These are phyloP conservation scores for Lanistes nyassanus DNA, from an alignment of 1,140 invertebrate genomes.

Conservation along the genomic window DNA sequence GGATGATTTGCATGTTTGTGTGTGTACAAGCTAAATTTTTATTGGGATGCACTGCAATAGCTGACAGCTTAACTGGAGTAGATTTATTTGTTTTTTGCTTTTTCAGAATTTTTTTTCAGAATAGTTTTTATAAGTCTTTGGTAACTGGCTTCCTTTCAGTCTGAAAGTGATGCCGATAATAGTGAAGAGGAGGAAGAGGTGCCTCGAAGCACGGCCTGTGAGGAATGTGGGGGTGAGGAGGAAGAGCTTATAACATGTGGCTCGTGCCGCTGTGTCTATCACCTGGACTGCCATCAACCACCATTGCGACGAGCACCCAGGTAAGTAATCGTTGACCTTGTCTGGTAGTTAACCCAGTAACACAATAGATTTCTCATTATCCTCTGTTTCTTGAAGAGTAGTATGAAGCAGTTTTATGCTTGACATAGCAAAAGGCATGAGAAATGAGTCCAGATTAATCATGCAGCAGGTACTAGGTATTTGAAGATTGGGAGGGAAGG, in stretches of 20 bases:
- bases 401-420: too few relatives aligned
- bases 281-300: constrained; percentile 64
- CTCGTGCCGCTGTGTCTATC: constrained; percentile 60
- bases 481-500: too few relatives aligned
- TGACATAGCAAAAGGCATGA: too few relatives aligned
- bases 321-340: constrained; percentile 29
- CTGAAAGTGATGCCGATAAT: constrained; percentile 28
- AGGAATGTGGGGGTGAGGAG: constrained; percentile 66
- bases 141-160: background rate
- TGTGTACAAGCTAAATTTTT: background rate
- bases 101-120: too few relatives aligned
- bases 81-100: too few relatives aligned
- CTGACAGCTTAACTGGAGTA: background rate
- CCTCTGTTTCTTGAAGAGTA: too few relatives aligned
- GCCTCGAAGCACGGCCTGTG: constrained; percentile 21
- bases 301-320: constrained; percentile 59
- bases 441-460: too few relatives aligned
- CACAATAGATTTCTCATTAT: too few relatives aligned
- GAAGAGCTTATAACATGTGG: constrained; percentile 55
- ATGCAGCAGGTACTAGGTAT: too few relatives aligned
- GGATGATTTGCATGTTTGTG: background rate
- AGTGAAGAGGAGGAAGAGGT: constrained; percentile 31
- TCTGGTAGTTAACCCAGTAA: too few relatives aligned
- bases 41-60: background rate
- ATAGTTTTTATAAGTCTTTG: background rate